Evolutionary conservation across 2,888 invertebrate genomes (phyloP).

Genomic region (Tetragnatha montana): DNA sequence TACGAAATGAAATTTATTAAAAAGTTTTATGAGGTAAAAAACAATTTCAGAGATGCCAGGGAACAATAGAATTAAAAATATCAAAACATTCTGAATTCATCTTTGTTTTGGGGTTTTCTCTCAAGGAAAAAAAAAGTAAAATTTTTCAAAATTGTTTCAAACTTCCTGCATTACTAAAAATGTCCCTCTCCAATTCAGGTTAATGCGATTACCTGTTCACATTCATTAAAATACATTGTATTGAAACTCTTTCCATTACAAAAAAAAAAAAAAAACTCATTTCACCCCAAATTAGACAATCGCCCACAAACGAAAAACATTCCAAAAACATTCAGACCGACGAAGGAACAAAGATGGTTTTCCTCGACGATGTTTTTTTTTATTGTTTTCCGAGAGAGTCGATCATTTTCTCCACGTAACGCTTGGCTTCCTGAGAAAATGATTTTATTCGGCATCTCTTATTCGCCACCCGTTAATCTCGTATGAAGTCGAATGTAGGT

Average conservation of each 20-base stretch:
- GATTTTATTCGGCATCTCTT: conserved; percentile 26
- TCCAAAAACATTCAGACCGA: conserved; percentile 7
- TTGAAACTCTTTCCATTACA: neutral
- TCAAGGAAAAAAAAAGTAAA: no score
- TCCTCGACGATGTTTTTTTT: conserved; percentile 35
- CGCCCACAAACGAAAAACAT: neutral
- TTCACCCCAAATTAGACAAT: neutral
- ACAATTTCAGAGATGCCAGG: no score
- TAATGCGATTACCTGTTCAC: no score
- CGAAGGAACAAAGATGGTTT: conserved; percentile 6
- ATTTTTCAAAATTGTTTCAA: no score
- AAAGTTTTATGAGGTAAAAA: no score
- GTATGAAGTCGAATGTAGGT: conserved; percentile 65
- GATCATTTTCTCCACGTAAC: conserved; percentile 41
- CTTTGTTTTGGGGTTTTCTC: neutral
- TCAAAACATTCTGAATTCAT: neutral
- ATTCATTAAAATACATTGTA: no score
- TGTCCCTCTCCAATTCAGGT: no score
- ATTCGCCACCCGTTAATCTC: conserved; percentile 49
- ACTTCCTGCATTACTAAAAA: no score
- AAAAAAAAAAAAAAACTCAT: neutral
- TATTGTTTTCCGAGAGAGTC: neutral
- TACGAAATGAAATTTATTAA: no score
- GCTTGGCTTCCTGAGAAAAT: conserved; percentile 50
- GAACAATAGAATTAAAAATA: no score